Base-by-base conservation (phyloP, 2,888 invertebrate species). In the Rhopalosiphum nymphaeae region DNA sequence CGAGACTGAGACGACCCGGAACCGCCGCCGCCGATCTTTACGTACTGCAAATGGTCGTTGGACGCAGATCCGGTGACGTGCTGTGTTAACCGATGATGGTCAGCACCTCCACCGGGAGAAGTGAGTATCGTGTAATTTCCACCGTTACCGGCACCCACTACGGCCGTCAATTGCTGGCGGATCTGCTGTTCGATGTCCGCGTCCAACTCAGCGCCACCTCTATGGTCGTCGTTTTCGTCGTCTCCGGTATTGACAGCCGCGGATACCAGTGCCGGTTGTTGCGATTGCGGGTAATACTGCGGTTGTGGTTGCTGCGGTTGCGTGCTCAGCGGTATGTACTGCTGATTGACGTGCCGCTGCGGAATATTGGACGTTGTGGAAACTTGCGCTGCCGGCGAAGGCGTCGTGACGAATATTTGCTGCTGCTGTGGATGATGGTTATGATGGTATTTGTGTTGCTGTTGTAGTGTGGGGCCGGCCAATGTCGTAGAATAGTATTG, bases 141-240 rank as follows among this genome's bases (percentile, higher is more conserved):
- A n/a, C 25, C 85, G 9, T 16, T 53, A 16, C 53, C n/a, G 10
- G 67, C 42, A 3, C 88, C 87, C 36, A 49, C 88, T 0, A 46
- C 78, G 9, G 67, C 78, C 46, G 89, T 84, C 36, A 93, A 42
- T 11, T 93, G 93, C 29, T 93, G 89, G 3, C 93, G 56, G 44
- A 93, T 93, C 61, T 90, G 93, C 9, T 86, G 89, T 90, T 93
- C 93, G 13, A 93, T 89, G 44, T 93, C 90, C 10, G 89, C 42
- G 57, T 89, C 89, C n/a, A 84, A 26, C 0, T 26, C 89, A 7
- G 36, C 78, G 36, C 36, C 29, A 85, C 85, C 46, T 13, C 16
- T 44, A 7, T n/a, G 25, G 49, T 61, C 87, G 56, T 88, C 49
- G 11, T 16, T 25, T 9, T 57, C 67, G 21, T 49, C 29, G 29